These are phyloP conservation scores for Caenorhabditis panamensis DNA, from an alignment of 2,888 invertebrate genomes.

Conservation along the genomic window DNA sequence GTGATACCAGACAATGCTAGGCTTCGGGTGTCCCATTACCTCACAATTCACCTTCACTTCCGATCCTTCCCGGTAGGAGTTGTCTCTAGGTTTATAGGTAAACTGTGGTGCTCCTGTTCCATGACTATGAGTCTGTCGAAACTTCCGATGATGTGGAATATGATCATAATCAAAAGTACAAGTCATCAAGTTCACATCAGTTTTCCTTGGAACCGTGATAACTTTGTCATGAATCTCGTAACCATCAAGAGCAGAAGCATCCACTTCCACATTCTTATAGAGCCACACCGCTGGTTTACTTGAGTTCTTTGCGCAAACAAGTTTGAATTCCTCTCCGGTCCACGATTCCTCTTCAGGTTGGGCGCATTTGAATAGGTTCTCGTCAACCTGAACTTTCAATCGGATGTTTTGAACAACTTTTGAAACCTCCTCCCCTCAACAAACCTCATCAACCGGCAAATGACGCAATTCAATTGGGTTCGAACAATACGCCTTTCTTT, in stretches of 20 bases:
- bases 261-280: constrained; percentile 47
- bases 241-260: constrained; percentile 46
- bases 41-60: constrained; percentile 69
- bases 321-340: constrained; percentile 42
- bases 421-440: not conserved
- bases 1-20: constrained; percentile 60
- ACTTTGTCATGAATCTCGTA: constrained; percentile 33
- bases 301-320: constrained; percentile 31
- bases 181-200: constrained; percentile 22
- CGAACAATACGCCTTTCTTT: constrained; percentile 54
- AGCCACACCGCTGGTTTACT: constrained; percentile 49
- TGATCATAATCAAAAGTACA: constrained; percentile 50
- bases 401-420: not conserved
- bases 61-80: constrained; percentile 63
- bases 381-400: constrained; percentile 29
- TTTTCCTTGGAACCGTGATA: constrained; percentile 38
- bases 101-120: constrained; percentile 51
- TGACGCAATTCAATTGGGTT: constrained; percentile 61
- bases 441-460: constrained; percentile 43
- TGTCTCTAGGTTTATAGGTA: constrained; percentile 65
- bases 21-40: constrained; percentile 66
- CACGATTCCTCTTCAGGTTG: constrained; percentile 43
- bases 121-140: constrained; percentile 37
- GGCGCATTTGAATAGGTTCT: constrained; percentile 23
- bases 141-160: constrained; percentile 46